These are phyloP conservation scores for Trachelus stipa DNA, from an alignment of 2,888 invertebrate genomes.

Conservation along the genomic window DNA sequence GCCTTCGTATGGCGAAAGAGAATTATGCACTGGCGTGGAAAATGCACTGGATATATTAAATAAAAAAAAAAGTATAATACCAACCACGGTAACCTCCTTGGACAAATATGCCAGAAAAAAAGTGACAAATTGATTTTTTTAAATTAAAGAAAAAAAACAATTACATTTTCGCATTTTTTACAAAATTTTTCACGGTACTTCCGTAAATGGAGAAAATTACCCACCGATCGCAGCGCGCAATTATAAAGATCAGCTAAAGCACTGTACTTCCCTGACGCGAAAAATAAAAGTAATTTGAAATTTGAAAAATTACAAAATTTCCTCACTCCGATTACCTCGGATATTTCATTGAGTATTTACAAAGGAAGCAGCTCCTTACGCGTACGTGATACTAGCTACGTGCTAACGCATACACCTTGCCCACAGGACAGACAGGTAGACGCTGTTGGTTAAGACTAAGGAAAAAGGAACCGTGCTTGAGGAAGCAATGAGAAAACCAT, in stretches of 20 bases:
- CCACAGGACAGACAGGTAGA: constrained; percentile 9
- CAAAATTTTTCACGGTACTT: too few species aligned
- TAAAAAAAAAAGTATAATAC: background rate
- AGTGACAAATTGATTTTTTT: too few species aligned
- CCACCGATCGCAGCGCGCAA: too few species aligned
- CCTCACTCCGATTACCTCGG: background rate
- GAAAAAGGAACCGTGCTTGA: constrained; percentile 48
- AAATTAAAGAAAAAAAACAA: too few species aligned
- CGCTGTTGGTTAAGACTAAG: constrained; percentile 5
- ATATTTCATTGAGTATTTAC: background rate
- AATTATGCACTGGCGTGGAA: background rate
- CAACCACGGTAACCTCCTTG: too few species aligned
- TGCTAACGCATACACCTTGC: constrained; percentile 9
- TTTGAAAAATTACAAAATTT: background rate
- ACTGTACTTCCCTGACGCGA: background rate
- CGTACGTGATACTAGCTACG: background rate
- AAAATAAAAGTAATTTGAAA: background rate
- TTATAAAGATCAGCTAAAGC: background rate
- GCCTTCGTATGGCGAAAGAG: background rate
- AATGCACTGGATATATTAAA: background rate
- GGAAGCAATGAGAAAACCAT: constrained; percentile 29
- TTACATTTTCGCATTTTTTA: too few species aligned
- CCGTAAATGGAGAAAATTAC: too few species aligned
- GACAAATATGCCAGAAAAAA: too few species aligned
- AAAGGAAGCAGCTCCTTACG: background rate